Evolutionary conservation across 2,113 vertebrate genomes (phyloP).

Genomic region (Tachysurus vachellii): DNA sequence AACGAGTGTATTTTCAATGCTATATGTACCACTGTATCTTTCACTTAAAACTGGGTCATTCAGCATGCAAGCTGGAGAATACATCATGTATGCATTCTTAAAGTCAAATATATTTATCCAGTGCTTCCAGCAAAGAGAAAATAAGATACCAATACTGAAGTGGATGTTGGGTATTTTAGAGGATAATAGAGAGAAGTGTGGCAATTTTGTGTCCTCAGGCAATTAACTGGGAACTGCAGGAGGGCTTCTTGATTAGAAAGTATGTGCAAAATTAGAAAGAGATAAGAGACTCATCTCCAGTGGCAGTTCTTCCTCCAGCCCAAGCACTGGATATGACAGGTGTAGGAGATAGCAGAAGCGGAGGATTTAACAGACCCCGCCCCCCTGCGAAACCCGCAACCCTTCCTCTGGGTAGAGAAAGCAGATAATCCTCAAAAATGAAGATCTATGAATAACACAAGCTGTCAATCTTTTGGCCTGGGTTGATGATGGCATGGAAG

Average conservation of each 20-base stretch:
- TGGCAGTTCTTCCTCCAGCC: conserved; percentile 62
- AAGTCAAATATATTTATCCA: conserved; percentile 24
- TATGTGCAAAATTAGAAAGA: conserved; percentile 67
- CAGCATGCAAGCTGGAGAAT: conserved; percentile 53
- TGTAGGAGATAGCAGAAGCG: conserved; percentile 68
- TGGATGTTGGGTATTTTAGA: conserved; percentile 51
- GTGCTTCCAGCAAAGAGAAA: conserved; percentile 53
- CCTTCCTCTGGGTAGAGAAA: conserved; percentile 51
- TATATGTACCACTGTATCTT: neutral
- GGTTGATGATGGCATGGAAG: conserved; percentile 66
- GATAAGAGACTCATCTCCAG: conserved; percentile 67
- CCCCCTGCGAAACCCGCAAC: too few relatives aligned
- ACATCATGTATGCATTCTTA: conserved; percentile 53
- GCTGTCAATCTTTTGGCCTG: conserved; percentile 69
- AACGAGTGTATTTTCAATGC: neutral
- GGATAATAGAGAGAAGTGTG: conserved; percentile 44
- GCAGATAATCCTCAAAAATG: conserved; percentile 56
- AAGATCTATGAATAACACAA: conserved; percentile 65
- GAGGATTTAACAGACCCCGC: conserved; percentile 62
- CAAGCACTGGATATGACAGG: conserved; percentile 66
- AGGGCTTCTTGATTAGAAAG: conserved; percentile 69
- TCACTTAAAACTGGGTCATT: conserved; percentile 66
- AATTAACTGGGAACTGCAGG: conserved; percentile 71
- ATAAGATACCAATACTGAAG: conserved; percentile 61
- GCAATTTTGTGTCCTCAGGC: conserved; percentile 71